Evolutionary conservation across 2,888 invertebrate genomes (phyloP).

Genomic region (Oeneis ivallda): DNA sequence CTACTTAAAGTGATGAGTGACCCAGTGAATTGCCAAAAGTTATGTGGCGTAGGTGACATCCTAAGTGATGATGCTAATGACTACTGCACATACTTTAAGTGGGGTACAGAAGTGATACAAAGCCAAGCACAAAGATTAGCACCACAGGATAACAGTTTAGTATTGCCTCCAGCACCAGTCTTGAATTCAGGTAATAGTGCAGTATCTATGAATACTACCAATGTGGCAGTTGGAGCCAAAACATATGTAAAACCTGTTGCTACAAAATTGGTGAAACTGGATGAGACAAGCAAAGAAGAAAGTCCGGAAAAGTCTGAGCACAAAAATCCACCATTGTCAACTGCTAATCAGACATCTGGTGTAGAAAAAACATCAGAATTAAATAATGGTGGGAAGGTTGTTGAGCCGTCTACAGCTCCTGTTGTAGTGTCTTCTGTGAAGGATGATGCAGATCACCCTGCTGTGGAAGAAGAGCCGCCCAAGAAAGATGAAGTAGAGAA

Average conservation of each 20-base stretch:
- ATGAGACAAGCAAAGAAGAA: background rate
- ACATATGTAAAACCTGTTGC: conserved; percentile 16
- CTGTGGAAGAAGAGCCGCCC: conserved; percentile 34
- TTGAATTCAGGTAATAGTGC: background rate
- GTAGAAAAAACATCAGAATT: conserved; percentile 20
- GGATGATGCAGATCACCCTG: conserved; percentile 31
- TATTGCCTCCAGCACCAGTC: background rate
- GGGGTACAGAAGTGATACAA: conserved; percentile 55
- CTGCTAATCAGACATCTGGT: conserved; percentile 23
- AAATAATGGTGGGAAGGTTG: conserved; percentile 11
- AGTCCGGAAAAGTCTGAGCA: conserved; percentile 16
- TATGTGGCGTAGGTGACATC: conserved; percentile 56
- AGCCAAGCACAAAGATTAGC: conserved; percentile 3
- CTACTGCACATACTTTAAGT: conserved; percentile 70
- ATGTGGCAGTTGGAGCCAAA: background rate
- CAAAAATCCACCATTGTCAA: conserved; percentile 6
- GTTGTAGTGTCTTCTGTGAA: conserved; percentile 20
- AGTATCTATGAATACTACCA: background rate
- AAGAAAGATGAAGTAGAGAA: conserved; percentile 38
- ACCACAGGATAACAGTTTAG: conserved; percentile 3
- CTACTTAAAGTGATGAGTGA: conserved; percentile 50
- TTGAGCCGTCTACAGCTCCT: conserved; percentile 19
- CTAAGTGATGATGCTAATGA: conserved; percentile 55
- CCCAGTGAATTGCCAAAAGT: conserved; percentile 52
- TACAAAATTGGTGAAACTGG: background rate